Evolutionary conservation across 2,888 invertebrate species (phyloP).

Genomic region (Dolichomitus sp.): DNA sequence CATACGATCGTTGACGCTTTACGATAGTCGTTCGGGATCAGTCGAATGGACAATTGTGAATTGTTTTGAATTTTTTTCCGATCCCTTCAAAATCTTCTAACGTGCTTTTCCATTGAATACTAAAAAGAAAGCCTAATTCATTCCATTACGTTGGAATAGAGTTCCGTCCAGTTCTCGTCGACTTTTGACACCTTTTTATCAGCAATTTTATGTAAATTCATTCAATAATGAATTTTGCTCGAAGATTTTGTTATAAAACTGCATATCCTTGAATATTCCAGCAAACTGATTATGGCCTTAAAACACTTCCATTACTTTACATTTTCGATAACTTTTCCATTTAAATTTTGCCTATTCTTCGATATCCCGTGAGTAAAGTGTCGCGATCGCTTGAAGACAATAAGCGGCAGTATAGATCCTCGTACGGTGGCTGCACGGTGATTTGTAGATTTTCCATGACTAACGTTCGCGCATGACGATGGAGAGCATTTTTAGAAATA

Average conservation of each 20-base stretch:
- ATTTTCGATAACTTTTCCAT: conserved; percentile 19
- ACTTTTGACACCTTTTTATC: conserved; percentile 40
- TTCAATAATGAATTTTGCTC: neutral
- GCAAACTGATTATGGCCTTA: neutral
- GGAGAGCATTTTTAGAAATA: neutral
- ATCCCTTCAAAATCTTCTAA: neutral
- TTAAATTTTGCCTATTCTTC: conserved; percentile 29
- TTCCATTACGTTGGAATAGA: conserved; percentile 52
- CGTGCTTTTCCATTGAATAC: conserved; percentile 14
- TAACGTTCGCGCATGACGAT: conserved; percentile 14
- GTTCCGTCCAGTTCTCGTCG: conserved; percentile 67
- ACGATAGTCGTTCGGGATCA: conserved; percentile 51
- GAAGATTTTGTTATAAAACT: neutral
- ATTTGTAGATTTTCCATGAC: conserved; percentile 20
- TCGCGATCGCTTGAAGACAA: conserved; percentile 56
- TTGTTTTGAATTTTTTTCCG: neutral
- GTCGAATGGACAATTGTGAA: conserved; percentile 23
- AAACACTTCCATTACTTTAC: conserved; percentile 32
- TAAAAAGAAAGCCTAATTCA: conserved; percentile 10
- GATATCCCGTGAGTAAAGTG: conserved; percentile 30
- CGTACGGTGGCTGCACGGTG: conserved; percentile 24
- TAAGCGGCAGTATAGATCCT: conserved; percentile 50
- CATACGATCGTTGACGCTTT: conserved; percentile 77
- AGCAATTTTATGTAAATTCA: conserved; percentile 35
- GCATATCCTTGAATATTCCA: neutral